These are phyloP conservation scores for Apodemia zela DNA, from an alignment of 2,888 invertebrate species.

Conservation along the genomic window DNA sequence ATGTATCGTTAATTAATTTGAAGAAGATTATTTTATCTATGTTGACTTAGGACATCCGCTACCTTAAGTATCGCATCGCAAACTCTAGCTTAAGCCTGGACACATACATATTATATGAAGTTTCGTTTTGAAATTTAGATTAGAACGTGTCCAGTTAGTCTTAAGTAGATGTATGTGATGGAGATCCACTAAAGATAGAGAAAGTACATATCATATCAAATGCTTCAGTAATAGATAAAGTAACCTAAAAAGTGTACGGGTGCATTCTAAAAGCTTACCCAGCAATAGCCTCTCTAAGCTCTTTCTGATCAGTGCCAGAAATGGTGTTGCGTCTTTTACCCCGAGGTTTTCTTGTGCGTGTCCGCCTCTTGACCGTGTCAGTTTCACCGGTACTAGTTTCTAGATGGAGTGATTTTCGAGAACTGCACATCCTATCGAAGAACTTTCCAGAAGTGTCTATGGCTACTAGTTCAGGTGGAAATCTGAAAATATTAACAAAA, in stretches of 20 bases:
- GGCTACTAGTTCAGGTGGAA: slow-evolving; percentile 92
- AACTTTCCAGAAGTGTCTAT: slow-evolving; percentile 94
- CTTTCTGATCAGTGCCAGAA: slow-evolving; percentile 94
- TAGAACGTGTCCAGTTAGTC: background rate
- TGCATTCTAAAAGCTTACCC: slow-evolving; percentile 85
- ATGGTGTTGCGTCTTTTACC: slow-evolving; percentile 94
- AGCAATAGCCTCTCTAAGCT: slow-evolving; percentile 91
- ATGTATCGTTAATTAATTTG: slow-evolving; percentile 51
- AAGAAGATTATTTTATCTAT: slow-evolving; percentile 65
- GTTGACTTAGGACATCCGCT: background rate
- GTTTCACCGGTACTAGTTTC: slow-evolving; percentile 72
- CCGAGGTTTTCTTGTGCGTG: slow-evolving; percentile 86
- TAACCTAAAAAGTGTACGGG: slow-evolving; percentile 57
- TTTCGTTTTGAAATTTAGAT: background rate
- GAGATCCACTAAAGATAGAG: background rate
- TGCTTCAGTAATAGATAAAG: slow-evolving; percentile 47
- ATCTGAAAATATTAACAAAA: slow-evolving; percentile 72
- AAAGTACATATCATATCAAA: background rate
- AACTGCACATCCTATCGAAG: slow-evolving; percentile 93
- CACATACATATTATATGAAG: background rate
- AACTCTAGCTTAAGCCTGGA: background rate
- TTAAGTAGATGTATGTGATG: background rate
- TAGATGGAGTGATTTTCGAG: slow-evolving; percentile 89
- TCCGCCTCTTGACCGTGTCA: slow-evolving; percentile 84
- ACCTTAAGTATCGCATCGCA: background rate